Percentiles rank a stretch among this genome's conserved stretches.
These are phyloP conservation scores for Vidua macroura DNA, from an alignment of 2,113 vertebrate genomes.

Conservation along the genomic window DNA sequence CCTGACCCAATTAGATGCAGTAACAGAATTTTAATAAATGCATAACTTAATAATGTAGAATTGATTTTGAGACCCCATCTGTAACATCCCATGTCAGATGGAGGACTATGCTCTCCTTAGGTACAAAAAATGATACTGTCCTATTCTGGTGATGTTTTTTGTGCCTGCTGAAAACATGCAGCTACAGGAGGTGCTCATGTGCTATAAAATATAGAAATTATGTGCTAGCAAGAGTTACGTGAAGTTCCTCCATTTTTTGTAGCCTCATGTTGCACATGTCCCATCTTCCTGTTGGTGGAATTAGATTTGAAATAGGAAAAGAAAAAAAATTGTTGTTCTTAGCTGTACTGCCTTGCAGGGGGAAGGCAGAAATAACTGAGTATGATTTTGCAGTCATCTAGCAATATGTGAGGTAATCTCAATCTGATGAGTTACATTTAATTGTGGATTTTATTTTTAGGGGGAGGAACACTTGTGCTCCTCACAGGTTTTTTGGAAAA, in stretches of 20 bases:
- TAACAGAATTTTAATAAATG: neutral
- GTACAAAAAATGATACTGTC: neutral
- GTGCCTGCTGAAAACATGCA: neutral
- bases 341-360: neutral
- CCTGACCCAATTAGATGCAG: neutral
- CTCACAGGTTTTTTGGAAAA: constrained; percentile 26
- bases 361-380: neutral
- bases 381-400: neutral
- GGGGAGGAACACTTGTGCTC: neutral
- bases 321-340: neutral
- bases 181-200: neutral
- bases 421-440: neutral
- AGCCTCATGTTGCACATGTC: neutral
- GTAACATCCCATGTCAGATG: neutral
- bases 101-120: neutral
- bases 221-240: neutral
- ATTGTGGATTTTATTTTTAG: neutral
- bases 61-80: neutral
- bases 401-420: neutral
- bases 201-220: neutral
- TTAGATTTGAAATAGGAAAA: neutral
- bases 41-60: neutral
- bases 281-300: neutral
- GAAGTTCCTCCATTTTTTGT: neutral
- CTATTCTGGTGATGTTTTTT: neutral